Evolutionary conservation across 2,113 vertebrate species (phyloP).

Genomic region (Crotalus viridis): DNA sequence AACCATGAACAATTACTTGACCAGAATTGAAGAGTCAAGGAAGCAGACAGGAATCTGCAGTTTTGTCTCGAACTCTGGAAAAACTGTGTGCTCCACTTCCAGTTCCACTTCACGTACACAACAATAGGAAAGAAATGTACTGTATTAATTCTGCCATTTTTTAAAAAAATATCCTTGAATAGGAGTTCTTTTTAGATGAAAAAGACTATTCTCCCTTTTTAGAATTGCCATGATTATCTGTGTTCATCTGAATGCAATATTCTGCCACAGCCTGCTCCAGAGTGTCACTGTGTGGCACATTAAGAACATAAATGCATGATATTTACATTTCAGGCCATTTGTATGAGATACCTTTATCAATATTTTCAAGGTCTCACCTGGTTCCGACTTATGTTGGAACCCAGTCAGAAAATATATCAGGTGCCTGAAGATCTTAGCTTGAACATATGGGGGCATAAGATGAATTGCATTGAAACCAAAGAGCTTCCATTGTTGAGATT

Average conservation of each 20-base stretch:
- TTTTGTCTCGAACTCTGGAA: background rate
- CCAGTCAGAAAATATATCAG: background rate
- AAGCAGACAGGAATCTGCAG: background rate
- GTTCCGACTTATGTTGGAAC: background rate
- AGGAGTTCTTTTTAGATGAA: background rate
- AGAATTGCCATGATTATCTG: background rate
- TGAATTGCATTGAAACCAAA: background rate
- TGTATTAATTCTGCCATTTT: background rate
- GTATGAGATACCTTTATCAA: background rate
- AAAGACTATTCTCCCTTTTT: background rate
- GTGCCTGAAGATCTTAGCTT: background rate
- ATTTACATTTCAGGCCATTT: background rate
- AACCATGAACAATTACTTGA: background rate
- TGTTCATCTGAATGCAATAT: background rate
- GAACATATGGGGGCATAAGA: background rate
- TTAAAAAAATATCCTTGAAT: background rate
- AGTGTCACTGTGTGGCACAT: background rate
- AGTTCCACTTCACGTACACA: background rate
- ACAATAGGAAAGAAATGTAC: background rate
- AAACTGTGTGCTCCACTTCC: background rate
- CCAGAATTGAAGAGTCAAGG: constrained; percentile 28
- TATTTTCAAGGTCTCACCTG: background rate
- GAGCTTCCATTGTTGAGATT: background rate
- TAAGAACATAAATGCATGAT: background rate
- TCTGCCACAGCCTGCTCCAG: background rate